phyloP scores from a whole-genome alignment of 2,113 vertebrate genomes.

The Martes martes region DNA sequence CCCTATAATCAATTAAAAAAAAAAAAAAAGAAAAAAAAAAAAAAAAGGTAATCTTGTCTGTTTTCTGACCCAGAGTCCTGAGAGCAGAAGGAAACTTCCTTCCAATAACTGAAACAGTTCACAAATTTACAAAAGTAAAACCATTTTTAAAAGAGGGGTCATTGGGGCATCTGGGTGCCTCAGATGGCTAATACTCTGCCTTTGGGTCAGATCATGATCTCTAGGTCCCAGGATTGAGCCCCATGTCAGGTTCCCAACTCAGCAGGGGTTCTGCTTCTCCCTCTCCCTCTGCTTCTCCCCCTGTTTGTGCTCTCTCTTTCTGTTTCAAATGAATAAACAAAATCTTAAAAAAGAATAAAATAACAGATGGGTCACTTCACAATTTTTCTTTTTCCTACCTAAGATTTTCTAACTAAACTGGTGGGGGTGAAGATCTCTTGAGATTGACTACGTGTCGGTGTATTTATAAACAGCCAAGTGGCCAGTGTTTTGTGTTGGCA shows the following conservation, averaged over 20 bases:
- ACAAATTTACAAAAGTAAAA: conserved; percentile 7
- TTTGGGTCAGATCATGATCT: too few species aligned
- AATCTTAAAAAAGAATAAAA: background rate
- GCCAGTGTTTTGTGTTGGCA: background rate
- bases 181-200: too few species aligned
- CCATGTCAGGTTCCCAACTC: too few species aligned
- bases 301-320: too few species aligned
- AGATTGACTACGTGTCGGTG: background rate
- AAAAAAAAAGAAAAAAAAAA: background rate
- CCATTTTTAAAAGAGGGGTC: background rate
- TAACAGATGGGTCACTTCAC: background rate
- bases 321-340: too few species aligned
- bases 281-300: too few species aligned
- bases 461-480: background rate
- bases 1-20: background rate
- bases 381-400: background rate
- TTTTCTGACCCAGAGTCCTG: background rate
- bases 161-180: background rate
- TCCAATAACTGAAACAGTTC: background rate
- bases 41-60: background rate
- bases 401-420: background rate
- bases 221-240: too few species aligned
- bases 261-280: too few species aligned
- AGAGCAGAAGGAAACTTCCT: background rate
- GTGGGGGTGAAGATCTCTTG: background rate